Percentiles rank a stretch among this genome's conserved stretches.
phyloP scores from a whole-genome alignment of 2,113 vertebrate genomes.

The Pachyramphus minor region DNA sequence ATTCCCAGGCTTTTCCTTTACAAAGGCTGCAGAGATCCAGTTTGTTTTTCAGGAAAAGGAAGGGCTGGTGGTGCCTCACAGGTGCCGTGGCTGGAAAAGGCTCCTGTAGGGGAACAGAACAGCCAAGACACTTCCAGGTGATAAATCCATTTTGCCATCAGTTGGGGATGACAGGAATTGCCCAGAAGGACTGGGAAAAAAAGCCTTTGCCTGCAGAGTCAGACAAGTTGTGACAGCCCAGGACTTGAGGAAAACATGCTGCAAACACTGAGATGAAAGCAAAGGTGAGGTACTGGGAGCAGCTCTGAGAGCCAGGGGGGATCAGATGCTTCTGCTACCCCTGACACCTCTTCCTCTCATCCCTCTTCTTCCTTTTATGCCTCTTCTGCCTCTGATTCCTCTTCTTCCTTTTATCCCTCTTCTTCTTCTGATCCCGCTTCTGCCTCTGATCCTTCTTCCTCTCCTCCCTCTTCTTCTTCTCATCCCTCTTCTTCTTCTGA shows the following conservation, averaged over 20 bases:
- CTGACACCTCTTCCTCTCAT: background rate
- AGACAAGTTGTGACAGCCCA: background rate
- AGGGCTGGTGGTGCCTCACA: background rate
- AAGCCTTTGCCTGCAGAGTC: background rate
- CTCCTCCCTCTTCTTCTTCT: background rate
- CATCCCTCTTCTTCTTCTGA: background rate
- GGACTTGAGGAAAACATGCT: background rate
- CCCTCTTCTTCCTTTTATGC: no score
- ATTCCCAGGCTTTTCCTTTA: background rate
- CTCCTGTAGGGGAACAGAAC: background rate
- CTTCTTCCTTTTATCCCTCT: no score
- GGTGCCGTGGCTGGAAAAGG: background rate
- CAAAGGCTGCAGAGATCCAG: background rate
- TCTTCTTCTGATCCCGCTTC: background rate
- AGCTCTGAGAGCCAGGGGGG: background rate
- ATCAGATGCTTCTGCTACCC: background rate
- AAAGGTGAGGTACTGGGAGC: background rate
- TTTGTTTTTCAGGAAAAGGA: background rate
- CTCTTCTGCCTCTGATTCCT: no score
- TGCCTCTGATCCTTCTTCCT: background rate
- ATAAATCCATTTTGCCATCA: background rate
- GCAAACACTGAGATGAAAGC: fast-evolving
- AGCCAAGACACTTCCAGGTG: background rate
- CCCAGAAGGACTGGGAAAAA: background rate
- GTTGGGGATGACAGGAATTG: background rate